These are phyloP conservation scores for Aphis gossypii DNA, from an alignment of 1,140 invertebrate species.

Conservation along the genomic window DNA sequence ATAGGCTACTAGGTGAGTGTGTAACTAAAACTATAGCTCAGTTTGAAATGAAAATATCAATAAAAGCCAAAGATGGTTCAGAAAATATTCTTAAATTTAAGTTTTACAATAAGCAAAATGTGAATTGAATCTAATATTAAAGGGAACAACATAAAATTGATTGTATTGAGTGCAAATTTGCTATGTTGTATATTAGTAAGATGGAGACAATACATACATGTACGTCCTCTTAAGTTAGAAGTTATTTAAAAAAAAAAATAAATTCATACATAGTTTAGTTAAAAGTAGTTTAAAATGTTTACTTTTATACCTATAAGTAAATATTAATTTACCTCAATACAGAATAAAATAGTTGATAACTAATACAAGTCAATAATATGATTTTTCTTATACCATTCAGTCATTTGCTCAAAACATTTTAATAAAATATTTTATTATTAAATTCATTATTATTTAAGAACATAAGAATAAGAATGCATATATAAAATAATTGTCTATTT, in stretches of 20 bases:
- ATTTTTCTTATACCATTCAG: background rate
- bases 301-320: background rate
- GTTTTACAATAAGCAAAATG: too few relatives aligned
- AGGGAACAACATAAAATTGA: too few relatives aligned
- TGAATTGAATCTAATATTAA: too few relatives aligned
- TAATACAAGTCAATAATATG: background rate
- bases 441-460: background rate
- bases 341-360: background rate
- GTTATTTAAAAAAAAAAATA: background rate
- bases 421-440: background rate
- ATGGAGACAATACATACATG: too few relatives aligned
- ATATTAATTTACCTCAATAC: background rate
- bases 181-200: too few relatives aligned
- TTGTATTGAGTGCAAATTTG: too few relatives aligned
- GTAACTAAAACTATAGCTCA: too few relatives aligned
- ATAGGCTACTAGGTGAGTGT: too few relatives aligned
- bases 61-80: too few relatives aligned
- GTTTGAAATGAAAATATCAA: too few relatives aligned
- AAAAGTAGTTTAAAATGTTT: background rate
- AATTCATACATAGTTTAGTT: background rate
- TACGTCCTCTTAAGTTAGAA: too few relatives aligned
- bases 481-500: background rate
- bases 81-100: too few relatives aligned
- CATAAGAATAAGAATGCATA: background rate
- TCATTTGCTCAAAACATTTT: background rate